These are phyloP conservation scores for Syndactyla subalaris DNA, from an alignment of 2,797 vertebrate genomes.

Conservation along the genomic window DNA sequence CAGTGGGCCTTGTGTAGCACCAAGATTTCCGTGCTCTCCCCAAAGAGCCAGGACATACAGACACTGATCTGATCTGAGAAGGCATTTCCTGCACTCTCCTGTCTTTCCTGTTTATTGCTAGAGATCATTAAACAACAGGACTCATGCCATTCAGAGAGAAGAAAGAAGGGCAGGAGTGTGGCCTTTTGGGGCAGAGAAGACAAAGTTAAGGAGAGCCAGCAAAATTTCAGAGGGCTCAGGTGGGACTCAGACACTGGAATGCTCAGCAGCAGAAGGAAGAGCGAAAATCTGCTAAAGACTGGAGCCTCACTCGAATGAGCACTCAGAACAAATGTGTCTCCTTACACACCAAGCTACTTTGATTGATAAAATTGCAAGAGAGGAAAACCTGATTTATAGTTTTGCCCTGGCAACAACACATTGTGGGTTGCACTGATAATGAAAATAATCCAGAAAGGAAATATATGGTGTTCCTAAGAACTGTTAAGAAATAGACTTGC, in stretches of 20 bases:
- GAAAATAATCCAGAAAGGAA: not conserved
- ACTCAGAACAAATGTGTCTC: not conserved
- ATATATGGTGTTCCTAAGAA: not conserved
- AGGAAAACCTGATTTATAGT: not conserved
- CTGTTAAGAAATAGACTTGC: not conserved
- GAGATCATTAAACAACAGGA: not conserved
- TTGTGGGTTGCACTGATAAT: not conserved
- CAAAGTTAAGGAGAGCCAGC: not conserved
- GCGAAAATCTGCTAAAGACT: not conserved
- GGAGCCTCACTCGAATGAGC: not conserved
- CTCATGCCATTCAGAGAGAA: not conserved
- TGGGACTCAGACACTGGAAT: not conserved
- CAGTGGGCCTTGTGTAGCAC: not conserved
- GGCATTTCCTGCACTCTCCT: not conserved
- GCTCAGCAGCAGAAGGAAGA: not conserved
- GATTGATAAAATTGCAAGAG: not conserved
- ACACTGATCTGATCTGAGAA: not conserved
- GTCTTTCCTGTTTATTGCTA: not conserved
- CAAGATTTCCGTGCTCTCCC: not conserved
- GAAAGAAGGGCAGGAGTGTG: not conserved
- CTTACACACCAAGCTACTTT: not conserved
- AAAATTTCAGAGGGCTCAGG: not conserved
- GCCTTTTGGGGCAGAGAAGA: not conserved
- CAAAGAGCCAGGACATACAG: not conserved
- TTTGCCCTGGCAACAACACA: not conserved